phyloP scores from a whole-genome alignment of 2,113 vertebrate species.

The Cheirogaleus medius region DNA sequence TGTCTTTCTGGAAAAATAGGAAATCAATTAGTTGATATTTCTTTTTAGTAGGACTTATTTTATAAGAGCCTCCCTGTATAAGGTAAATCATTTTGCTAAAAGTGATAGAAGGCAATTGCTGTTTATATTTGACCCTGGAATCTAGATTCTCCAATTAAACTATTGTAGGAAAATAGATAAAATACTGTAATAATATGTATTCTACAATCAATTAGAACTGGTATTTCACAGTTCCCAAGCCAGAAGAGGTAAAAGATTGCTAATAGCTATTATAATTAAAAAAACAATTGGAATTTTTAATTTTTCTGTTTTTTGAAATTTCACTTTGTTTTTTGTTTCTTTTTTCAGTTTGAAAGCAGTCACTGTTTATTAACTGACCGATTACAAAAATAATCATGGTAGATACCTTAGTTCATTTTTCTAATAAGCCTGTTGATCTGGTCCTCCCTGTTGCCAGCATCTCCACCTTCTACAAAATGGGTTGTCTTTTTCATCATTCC shows the following conservation, averaged over 20 bases:
- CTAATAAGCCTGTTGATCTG: too few relatives aligned
- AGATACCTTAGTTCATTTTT: too few relatives aligned
- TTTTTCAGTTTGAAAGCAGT: too few relatives aligned
- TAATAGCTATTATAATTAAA: neutral
- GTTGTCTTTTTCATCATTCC: too few relatives aligned
- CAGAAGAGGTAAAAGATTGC: conserved; percentile 8
- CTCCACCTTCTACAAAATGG: too few relatives aligned
- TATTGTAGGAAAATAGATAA: neutral
- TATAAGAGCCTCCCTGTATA: neutral
- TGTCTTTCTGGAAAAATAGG: neutral
- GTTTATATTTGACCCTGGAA: neutral
- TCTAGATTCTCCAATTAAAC: neutral
- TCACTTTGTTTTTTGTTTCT: neutral
- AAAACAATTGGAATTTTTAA: neutral
- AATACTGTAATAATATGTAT: neutral
- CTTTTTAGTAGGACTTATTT: neutral
- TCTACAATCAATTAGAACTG: neutral
- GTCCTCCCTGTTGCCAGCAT: too few relatives aligned
- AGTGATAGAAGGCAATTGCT: neutral
- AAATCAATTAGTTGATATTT: neutral
- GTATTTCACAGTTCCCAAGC: neutral
- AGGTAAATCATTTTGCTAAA: neutral
- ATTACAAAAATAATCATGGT: too few relatives aligned
- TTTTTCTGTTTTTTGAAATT: neutral
- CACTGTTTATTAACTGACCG: too few relatives aligned